Evolutionary conservation across 2,888 invertebrate species (phyloP), one percentile per base, ranked within the genome.

Genomic region (Tineola bisselliella): DNA sequence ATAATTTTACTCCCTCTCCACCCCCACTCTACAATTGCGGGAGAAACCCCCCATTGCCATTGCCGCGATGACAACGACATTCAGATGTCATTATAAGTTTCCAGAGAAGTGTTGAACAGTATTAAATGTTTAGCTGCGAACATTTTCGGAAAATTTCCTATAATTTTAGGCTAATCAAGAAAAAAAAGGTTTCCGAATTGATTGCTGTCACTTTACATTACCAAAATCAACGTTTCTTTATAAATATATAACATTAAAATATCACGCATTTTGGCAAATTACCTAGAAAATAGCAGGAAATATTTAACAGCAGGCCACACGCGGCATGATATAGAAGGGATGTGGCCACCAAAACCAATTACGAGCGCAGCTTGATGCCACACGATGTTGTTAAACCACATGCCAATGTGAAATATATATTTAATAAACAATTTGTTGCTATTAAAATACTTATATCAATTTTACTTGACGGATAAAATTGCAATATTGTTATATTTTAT

Each of bases 81-180:
- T 81, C 77, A 84, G 84, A 86, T 83, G 81, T 83, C 84, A 83
- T 84, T 84, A 84, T 81, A 83, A 84, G 81, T 84, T 84, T 74
- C 17, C n/a, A 38, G 56, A 56, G 56, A 30, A 56, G 56, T 56
- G 56, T 56, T 56, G n/a, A 48, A 48, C 48, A 48, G 48, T 48
- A 17, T 48, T 48, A 17, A 48, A 48, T 17, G 17, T 48, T 15
- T 17, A 48, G 17, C 48, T n/a, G 10, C 1, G 48, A 48, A 10
- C 13, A 1, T 15, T 48, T 15, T 15, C 10, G 10, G 38, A n/a
- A 38, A 38, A 38, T 38, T 6, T 38, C 25, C 2, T 6, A 4
- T 25, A 25, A 25, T 25, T 25, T 25, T 25, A 25, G 2, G 25
- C n/a, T n/a, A n/a, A n/a, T n/a, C n/a, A n/a, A n/a, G n/a, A n/a